Base-by-base conservation (phyloP, 2,113 vertebrate genomes). In the Zosterops pallidus region DNA sequence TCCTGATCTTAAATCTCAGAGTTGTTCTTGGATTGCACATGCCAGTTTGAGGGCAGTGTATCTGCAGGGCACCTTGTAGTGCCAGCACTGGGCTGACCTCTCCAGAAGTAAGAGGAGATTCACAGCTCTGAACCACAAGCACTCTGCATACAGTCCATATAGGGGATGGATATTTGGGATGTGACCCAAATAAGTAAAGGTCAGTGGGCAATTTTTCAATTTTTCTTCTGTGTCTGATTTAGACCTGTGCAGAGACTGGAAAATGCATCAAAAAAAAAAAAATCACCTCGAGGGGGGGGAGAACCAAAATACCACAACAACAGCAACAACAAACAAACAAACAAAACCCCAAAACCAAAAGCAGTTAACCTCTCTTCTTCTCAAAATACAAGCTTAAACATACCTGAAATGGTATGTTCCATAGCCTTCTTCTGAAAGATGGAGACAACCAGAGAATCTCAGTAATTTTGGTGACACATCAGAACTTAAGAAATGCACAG, bases 381-480 rank as follows among this genome's bases (percentile, higher is more conserved):
- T 52, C 46, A 57, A 71, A 80, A 55, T 17, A 2, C 18, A 64
- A 39, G 37, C 79, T 39, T 74, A 90, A 92, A 77, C 68, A 85
- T 85, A 95, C 83, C 71, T 94, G 84, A 86, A 90, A 83, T 33
- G 44, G 63, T 80, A 92, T 37, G 5, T 83, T 88, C 83, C 85
- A 81, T 49, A 22, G 82, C n/a, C 64, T 53, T 60, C 83, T 90
- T 91, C 72, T 78, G 56, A 70, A 81, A 85, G 64, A 74, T 42
- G 68, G 70, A 86, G 71, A 53, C 31, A 72, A 85, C 60, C 50
- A 84, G 35, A 65, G n/a, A 35, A 74, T 56, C 85, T 95, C 75
- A 94, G 62, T 65, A 91, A 71, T 72, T 8, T 77, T 41, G 41
- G 44, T 88, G 53, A 62, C 13, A 3, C 26, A 83, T 26, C 53